Evolutionary conservation across 2,113 vertebrate genomes (phyloP), one percentile per base, ranked within the genome.

Genomic region (Acanthochromis polyacanthus): DNA sequence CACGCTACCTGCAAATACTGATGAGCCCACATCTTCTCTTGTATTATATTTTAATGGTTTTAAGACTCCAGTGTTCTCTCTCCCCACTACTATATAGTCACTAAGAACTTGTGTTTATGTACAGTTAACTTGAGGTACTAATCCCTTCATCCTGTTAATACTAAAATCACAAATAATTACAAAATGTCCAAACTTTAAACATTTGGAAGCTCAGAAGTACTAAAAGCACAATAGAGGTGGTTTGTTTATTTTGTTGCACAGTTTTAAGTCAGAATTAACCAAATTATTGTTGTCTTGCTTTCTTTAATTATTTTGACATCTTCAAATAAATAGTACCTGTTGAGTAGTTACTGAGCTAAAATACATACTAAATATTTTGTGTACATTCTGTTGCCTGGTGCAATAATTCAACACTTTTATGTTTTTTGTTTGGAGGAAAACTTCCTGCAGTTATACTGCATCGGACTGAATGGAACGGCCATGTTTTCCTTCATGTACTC

Each of bases 371-470:
- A 16, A 68, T 45, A 40, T 71, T 25, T 78, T 81, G 52, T 60
- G 30, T 53, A 46, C 20, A 19, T 48, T 58, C 25, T 58, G 65
- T 90, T 92, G 85, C 90, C 88, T 88, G 87, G 91, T 91, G 90
- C 92, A 92, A 86, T 71, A 48, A 85, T 57, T 45, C 55, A 58
- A 71, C 82, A 74, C 15, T 74, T n/a, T n/a, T n/a, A 55, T 60
- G 4, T 69, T 58, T 53, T 76, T 76, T 57, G 16, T n/a, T 43
- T 22, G 50, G 60, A 53, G 76, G 71, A 55, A 75, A 74, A 69
- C 3, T 2, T 30, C 6, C 16, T 57, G 61, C 64, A 55, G 11
- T 80, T 12, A 40, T 52, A 28, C 67, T 57, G 12, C 22, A 59
- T 57, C 57, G 11, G 8, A 20, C 57, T 63, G 38, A 66, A 72